Conservation (phyloP, 2,797 vertebrate species). For the Protosalanx chinensis region DNA sequence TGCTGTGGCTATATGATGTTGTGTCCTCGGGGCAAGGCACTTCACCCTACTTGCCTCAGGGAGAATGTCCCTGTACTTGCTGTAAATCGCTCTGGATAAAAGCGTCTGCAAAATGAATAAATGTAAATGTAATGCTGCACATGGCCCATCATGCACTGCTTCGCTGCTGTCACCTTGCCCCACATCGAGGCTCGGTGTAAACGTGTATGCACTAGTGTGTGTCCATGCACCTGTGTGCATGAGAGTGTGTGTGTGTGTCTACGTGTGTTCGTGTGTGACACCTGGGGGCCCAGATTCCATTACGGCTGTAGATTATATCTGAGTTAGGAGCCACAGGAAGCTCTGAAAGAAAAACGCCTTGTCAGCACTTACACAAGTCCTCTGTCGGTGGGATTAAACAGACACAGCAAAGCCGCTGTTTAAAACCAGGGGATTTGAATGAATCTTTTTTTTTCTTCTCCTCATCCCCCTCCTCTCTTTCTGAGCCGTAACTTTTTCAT, state of each 20-base stretch:
- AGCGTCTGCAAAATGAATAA: no score
- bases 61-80: no score
- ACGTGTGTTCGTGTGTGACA: slow-evolving; percentile 2
- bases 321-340: slow-evolving; percentile 15
- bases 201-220: neutral
- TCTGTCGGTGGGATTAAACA: slow-evolving; percentile 36
- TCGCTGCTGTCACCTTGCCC: neutral
- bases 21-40: no score
- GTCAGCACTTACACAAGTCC: slow-evolving; percentile 30
- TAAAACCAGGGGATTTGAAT: slow-evolving; percentile 24
- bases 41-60: no score
- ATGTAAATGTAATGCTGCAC: neutral
- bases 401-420: slow-evolving; percentile 8
- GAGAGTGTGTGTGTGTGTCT: neutral
- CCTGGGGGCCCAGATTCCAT: neutral
- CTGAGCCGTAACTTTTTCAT: neutral
- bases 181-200: neutral
- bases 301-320: slow-evolving; percentile 4
- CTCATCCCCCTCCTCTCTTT: neutral
- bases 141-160: neutral
- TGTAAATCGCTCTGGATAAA: no score
- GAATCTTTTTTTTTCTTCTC: no score
- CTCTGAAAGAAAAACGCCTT: neutral
- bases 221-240: neutral
- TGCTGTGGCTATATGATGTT: no score